Base-by-base conservation (phyloP, 2,888 invertebrate species). In the Elmis aenea region DNA sequence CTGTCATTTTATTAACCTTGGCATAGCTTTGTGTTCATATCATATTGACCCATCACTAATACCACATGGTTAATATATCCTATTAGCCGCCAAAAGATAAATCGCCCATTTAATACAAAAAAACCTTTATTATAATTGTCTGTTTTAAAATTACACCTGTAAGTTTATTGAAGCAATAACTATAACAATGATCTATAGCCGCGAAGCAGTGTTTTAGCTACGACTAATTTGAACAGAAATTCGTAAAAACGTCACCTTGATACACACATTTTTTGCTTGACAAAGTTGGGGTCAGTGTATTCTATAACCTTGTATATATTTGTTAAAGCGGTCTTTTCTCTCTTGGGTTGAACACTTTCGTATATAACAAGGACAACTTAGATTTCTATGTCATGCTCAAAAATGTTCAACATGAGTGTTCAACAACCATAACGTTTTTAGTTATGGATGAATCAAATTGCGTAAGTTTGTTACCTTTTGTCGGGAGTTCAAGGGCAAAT, bases 1-100 rank as follows among this genome's bases (percentile, higher is more conserved):
- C 30, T 36, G 39, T 39, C 37, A 44, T 27, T 27, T 20, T 37
- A 40, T 40, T 42, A 48, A 37, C 49, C 49, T 49, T 49, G 49
- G 46, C 49, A 49, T 46, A 45, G 42, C 46, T 46, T 32, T 26
- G 37, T 46, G 46, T 49, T 45, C 49, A 46, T n/a, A n/a, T 49
- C 49, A 49, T 38, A 42, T 49, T 46, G 46, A 45, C 49, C 34
- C 46, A 45, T 48, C 48, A 48, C 43, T 5, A 18, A 5, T 18
- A 18, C 18, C 18, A 18, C 18, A 18, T 18, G 18, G 18, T 18
- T 18, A 18, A 6, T 8, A 18, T 18, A 6, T 6, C 8, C 18
- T 18, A 8, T 18, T 18, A n/a, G n/a, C n/a, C n/a, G n/a, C n/a
- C n/a, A n/a, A n/a, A n/a, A n/a, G n/a, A n/a, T n/a, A n/a, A n/a